Conservation (phyloP, 2,113 vertebrate genomes). For the Catharus minimus region DNA sequence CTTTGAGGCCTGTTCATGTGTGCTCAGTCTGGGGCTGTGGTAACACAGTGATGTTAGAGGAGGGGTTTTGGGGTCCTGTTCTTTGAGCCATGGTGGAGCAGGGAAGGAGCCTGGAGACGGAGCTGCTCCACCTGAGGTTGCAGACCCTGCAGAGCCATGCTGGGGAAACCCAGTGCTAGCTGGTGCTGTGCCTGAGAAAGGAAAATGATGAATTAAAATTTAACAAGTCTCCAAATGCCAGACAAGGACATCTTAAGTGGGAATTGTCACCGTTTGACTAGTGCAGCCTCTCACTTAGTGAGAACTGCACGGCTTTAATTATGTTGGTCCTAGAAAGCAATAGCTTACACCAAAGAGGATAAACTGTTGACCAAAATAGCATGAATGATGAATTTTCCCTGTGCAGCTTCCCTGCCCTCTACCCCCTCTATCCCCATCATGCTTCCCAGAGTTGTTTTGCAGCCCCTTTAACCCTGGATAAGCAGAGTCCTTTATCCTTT, state of each 20-base stretch:
- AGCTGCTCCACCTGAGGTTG: accelerated
- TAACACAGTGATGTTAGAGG: neutral
- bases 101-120: neutral
- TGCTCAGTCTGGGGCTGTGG: neutral
- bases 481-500: neutral
- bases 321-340: neutral
- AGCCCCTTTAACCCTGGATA: neutral
- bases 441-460: neutral
- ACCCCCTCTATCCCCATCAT: accelerated
- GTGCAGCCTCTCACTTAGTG: neutral
- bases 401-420: neutral
- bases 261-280: conserved; percentile 9
- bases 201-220: conserved; percentile 34
- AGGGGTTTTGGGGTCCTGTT: neutral
- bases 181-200: neutral
- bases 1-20: neutral
- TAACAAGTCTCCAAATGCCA: conserved; percentile 30
- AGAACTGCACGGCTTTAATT: conserved; percentile 9
- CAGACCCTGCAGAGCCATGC: accelerated
- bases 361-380: neutral
- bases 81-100: neutral
- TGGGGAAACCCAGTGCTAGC: neutral
- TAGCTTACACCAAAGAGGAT: neutral
- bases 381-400: neutral
- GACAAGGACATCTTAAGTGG: conserved; percentile 6